Percentiles rank a stretch among this genome's conserved stretches.
Conservation (phyloP, 2,888 invertebrate genomes). For the Sphaerophoria rueppellii region DNA sequence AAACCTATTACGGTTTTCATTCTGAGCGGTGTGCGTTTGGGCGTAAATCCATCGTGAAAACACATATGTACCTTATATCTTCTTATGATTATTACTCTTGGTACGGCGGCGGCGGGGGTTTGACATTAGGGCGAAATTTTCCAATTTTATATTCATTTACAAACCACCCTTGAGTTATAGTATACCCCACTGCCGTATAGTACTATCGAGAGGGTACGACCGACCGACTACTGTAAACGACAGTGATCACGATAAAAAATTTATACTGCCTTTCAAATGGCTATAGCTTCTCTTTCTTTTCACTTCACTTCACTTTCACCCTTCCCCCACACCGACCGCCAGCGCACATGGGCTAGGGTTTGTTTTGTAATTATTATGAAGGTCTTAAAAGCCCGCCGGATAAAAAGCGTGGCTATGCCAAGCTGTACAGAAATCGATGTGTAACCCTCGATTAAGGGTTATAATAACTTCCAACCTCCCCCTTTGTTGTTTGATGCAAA, state of each 20-base stretch:
- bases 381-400: slow-evolving; percentile 6
- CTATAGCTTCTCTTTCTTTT: background rate
- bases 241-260: slow-evolving; percentile 31
- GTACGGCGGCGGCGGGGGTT: slow-evolving; percentile 1
- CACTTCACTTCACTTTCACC: background rate
- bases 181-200: background rate
- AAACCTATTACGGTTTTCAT: slow-evolving; percentile 27
- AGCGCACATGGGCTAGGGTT: slow-evolving; percentile 1
- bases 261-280: slow-evolving; percentile 13
- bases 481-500: background rate
- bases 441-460: slow-evolving; percentile 27
- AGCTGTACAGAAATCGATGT: slow-evolving; percentile 11
- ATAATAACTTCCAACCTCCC: slow-evolving; percentile 7
- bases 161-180: slow-evolving; percentile 39
- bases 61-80: slow-evolving; percentile 25
- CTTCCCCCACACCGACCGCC: background rate
- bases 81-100: slow-evolving; percentile 52
- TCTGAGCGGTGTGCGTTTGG: background rate
- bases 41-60: background rate
- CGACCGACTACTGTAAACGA: background rate
- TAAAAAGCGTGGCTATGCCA: background rate
- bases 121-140: slow-evolving; percentile 65
- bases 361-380: slow-evolving; percentile 36
- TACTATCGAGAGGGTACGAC: background rate
- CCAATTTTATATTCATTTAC: slow-evolving; percentile 59